phyloP scores from a whole-genome alignment of 2,113 vertebrate species.

The Vanacampus margaritifer region DNA sequence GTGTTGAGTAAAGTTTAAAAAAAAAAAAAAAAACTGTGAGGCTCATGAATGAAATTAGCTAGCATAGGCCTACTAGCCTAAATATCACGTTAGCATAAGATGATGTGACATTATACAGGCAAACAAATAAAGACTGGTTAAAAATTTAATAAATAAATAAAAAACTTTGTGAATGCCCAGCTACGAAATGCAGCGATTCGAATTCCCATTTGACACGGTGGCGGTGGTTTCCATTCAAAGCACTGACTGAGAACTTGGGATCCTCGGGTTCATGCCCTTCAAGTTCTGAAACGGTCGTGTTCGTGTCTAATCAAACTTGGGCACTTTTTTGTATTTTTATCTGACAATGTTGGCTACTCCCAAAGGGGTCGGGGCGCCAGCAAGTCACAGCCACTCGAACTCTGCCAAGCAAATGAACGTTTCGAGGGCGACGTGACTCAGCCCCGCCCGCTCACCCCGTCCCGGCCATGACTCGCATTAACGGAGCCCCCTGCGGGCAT shows the following conservation, averaged over 20 bases:
- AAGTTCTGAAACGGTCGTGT: slow-evolving; percentile 2
- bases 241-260: background rate
- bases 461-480: slow-evolving; percentile 62
- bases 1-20: too few relatives aligned
- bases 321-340: slow-evolving; percentile 37
- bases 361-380: slow-evolving; percentile 22
- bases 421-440: slow-evolving; percentile 55
- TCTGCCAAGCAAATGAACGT: slow-evolving; percentile 59
- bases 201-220: background rate
- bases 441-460: slow-evolving; percentile 60
- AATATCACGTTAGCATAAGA: too few relatives aligned
- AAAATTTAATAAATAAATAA: too few relatives aligned
- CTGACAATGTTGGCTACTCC: slow-evolving; percentile 30
- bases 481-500: slow-evolving; percentile 62
- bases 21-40: too few relatives aligned
- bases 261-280: slow-evolving; percentile 9
- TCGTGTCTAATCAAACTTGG: slow-evolving; percentile 33
- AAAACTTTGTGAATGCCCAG: too few relatives aligned
- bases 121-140: too few relatives aligned
- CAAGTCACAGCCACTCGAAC: slow-evolving; percentile 52
- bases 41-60: too few relatives aligned
- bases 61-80: too few relatives aligned
- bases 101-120: too few relatives aligned
- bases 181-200: background rate
- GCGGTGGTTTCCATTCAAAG: background rate